Evolutionary conservation across 1,140 invertebrate genomes (phyloP).

Genomic region (Grapholita molesta): DNA sequence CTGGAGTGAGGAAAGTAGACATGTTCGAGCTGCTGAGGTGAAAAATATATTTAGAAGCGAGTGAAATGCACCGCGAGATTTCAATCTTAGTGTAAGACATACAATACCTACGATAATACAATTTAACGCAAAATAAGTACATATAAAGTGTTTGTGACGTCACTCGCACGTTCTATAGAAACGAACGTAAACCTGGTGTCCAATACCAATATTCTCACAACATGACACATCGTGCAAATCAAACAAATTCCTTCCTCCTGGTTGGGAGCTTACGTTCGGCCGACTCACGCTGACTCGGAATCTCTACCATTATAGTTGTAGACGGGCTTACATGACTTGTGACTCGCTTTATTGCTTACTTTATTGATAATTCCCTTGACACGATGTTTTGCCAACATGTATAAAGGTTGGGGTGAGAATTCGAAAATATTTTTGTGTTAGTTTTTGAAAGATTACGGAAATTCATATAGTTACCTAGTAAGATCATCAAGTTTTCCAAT

Average conservation of each 20-base stretch:
- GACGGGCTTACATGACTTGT: background rate
- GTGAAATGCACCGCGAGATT: no score
- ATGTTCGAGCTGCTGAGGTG: no score
- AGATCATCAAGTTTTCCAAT: no score
- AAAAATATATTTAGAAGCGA: no score
- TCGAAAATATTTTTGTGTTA: background rate
- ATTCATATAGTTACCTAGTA: no score
- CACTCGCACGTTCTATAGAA: background rate
- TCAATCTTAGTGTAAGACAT: no score
- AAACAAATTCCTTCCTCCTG: background rate
- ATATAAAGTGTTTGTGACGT: background rate
- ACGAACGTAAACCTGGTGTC: background rate
- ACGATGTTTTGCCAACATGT: background rate
- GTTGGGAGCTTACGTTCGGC: background rate
- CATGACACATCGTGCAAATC: background rate
- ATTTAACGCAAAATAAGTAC: no score
- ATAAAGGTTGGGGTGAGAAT: background rate
- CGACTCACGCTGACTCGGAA: constrained; percentile 1
- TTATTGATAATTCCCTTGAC: constrained; percentile 11
- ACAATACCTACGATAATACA: no score
- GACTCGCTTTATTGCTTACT: constrained; percentile 5
- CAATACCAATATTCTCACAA: background rate
- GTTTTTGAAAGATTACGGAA: background rate
- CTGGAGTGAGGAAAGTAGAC: no score
- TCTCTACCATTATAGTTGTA: background rate